Base-by-base conservation (phyloP, 2,888 invertebrate genomes). In the Nymphalis polychloros region DNA sequence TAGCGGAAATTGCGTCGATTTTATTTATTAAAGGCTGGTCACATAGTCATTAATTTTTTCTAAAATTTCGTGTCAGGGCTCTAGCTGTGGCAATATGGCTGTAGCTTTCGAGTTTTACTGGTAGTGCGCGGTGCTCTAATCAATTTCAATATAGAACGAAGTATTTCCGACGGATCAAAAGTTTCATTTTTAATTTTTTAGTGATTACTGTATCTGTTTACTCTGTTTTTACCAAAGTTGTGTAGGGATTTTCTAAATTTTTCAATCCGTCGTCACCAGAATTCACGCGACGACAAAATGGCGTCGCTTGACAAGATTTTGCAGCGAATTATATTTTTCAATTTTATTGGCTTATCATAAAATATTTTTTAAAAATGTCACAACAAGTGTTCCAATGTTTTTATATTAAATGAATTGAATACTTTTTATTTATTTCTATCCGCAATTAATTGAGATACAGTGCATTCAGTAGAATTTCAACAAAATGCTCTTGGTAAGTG, bases 281-380 rank as follows among this genome's bases (percentile, higher is more conserved):
- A 90, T 87, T 90, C 90, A 86, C 81, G 89, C 89, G 89, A 89
- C 90, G 90, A 93, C 93, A 93, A 93, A 92, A 93, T 93, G 93
- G 93, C 93, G 93, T 93, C 93, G 87, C 91, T 88, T 89, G 87
- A 87, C 90, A 86, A 91, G 90, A 87, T 89, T 89, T 92, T 89
- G 83, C 85, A 84, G 87, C 89, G 89, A 91, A 89, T 84, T 85
- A 82, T 85, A 86, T 88, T 90, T 88, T 87, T 83, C 79, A 78
- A 82, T 86, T 88, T 86, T 82, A 82, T 82, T 79, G 77, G 74
- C 78, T 80, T 86, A 79, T 77, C 80, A 72, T 84, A 84, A 82
- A 84, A 83, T 81, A 83, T 84, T 72, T 82, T 77, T 75, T 77
- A 75, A 79, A 84, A 83, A 82, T 78, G 78, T 79, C 73, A 73